Evolutionary conservation across 2,113 vertebrate species (phyloP).

Genomic region (Okapia johnstoni): DNA sequence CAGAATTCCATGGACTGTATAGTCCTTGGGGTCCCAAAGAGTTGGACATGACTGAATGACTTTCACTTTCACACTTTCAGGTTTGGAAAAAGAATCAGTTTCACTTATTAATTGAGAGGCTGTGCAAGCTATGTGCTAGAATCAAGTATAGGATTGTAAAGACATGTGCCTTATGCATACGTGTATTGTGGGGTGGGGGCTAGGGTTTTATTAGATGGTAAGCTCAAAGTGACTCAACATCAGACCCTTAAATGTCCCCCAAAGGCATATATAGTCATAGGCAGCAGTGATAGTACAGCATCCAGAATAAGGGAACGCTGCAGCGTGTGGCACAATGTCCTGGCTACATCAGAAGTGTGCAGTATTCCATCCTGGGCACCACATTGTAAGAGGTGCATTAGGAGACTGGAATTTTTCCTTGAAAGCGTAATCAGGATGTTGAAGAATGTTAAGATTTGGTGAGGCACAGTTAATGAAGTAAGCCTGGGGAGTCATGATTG

Average conservation of each 20-base stretch:
- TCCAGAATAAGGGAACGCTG: neutral
- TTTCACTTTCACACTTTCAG: neutral
- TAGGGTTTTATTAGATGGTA: neutral
- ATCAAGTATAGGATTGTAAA: neutral
- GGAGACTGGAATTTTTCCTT: neutral
- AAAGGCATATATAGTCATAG: neutral
- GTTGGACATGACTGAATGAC: neutral
- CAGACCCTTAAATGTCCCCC: neutral
- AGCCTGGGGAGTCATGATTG: neutral
- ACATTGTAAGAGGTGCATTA: neutral
- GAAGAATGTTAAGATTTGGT: neutral
- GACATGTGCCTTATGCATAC: neutral
- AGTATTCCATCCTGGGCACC: neutral
- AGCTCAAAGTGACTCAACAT: neutral
- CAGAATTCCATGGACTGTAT: neutral
- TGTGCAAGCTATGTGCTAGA: neutral
- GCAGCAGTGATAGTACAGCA: neutral
- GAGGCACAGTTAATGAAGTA: neutral
- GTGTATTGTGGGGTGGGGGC: neutral
- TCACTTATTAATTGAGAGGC: neutral
- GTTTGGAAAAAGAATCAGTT: conserved; percentile 1
- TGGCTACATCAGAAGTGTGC: neutral
- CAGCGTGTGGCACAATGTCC: neutral
- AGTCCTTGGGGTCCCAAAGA: neutral
- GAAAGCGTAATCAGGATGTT: neutral